phyloP scores from a whole-genome alignment of 2,888 invertebrate genomes.

The Hartigia nigra region DNA sequence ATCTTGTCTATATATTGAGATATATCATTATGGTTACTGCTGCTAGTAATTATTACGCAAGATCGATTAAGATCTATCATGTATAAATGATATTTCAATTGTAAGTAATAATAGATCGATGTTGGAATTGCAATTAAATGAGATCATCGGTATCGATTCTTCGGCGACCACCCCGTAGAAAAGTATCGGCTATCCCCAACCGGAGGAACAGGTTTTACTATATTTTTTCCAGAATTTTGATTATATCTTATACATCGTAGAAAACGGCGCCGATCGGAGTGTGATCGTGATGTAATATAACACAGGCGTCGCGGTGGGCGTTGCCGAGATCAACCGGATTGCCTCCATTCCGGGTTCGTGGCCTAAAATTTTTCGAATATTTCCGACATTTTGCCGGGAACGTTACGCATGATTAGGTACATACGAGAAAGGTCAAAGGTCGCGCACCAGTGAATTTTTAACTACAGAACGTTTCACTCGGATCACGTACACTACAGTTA shows the following conservation, averaged over 20 bases:
- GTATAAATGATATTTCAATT: not conserved
- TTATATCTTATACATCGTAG: constrained; percentile 34
- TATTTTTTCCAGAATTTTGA: constrained; percentile 48
- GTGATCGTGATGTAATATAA: constrained; percentile 37
- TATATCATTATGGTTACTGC: not conserved
- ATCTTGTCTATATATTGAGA: not conserved
- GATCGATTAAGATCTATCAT: not conserved
- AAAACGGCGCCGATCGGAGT: constrained; percentile 28
- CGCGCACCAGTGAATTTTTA: not conserved
- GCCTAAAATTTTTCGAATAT: constrained; percentile 28
- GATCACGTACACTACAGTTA: not conserved
- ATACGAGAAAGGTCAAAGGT: not conserved
- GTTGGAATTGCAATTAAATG: constrained; percentile 42
- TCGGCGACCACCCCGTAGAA: constrained; percentile 36
- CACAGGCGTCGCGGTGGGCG: constrained; percentile 41
- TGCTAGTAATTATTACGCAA: not conserved
- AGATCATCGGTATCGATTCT: constrained; percentile 36
- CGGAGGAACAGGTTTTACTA: constrained; percentile 40
- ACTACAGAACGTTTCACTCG: not conserved
- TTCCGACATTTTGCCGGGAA: not conserved
- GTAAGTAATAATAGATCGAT: not conserved
- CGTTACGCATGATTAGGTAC: not conserved
- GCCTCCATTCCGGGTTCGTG: constrained; percentile 41
- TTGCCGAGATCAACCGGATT: constrained; percentile 49
- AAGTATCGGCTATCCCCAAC: constrained; percentile 9